Conservation (phyloP, 2,888 invertebrate species). For the Pocota personata region DNA sequence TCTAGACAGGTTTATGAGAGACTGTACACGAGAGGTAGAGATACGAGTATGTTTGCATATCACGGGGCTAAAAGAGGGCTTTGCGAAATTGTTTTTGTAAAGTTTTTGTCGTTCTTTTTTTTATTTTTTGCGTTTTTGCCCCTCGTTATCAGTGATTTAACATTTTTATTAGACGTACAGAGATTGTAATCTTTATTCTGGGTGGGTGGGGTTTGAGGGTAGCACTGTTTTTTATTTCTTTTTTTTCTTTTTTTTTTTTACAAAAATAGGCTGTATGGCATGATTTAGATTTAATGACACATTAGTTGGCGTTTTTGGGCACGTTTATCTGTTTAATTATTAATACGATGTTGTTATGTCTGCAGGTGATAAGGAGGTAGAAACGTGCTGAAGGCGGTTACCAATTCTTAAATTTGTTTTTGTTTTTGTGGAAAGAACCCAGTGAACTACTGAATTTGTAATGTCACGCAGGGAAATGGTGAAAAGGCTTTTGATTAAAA, state of each 20-base stretch:
- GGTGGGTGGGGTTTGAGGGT: constrained; percentile 31
- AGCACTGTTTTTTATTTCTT: too few relatives aligned
- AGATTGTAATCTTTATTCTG: constrained; percentile 28
- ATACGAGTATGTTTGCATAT: constrained; percentile 27
- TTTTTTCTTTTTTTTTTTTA: neutral
- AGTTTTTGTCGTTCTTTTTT: neutral
- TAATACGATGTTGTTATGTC: constrained; percentile 35
- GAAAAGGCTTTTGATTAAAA: constrained; percentile 2
- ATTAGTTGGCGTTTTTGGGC: constrained; percentile 21
- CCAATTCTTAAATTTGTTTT: neutral
- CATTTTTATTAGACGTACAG: constrained; percentile 45
- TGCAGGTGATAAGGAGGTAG: constrained; percentile 19
- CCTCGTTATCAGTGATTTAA: constrained; percentile 44
- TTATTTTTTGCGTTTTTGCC: constrained; percentile 5
- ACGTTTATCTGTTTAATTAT: constrained; percentile 35
- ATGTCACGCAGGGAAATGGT: neutral
- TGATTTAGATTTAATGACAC: constrained; percentile 38
- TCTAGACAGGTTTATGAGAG: constrained; percentile 45
- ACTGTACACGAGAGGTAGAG: constrained; percentile 12
- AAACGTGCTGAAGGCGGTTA: constrained; percentile 26
- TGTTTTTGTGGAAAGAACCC: neutral
- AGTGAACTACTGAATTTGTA: neutral
- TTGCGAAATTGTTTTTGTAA: constrained; percentile 43
- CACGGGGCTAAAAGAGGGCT: neutral
- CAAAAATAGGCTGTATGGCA: constrained; percentile 26